A percentile compares a stretch with the other conserved stretches of the same genome.
phyloP scores from a whole-genome alignment of 2,113 vertebrate genomes.

The Phycodurus eques region DNA sequence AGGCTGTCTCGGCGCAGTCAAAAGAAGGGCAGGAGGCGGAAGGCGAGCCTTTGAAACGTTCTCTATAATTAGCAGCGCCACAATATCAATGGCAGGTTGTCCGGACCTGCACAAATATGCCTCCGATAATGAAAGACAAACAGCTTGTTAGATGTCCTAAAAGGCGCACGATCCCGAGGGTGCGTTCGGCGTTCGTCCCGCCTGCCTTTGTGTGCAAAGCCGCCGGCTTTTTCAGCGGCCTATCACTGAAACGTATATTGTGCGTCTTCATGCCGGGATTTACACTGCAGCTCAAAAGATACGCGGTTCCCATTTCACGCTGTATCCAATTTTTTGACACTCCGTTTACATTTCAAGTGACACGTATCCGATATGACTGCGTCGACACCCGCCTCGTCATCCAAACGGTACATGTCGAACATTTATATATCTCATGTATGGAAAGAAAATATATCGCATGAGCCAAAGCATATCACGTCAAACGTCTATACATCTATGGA shows the following conservation, averaged over 20 bases:
- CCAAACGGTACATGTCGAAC: no score
- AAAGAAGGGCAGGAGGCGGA: conserved; percentile 27
- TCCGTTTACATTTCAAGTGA: no score
- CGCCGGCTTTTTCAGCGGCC: neutral
- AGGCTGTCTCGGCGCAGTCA: conserved; percentile 5
- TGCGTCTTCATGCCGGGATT: neutral
- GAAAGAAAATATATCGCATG: no score
- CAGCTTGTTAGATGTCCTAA: neutral
- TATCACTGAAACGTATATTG: neutral
- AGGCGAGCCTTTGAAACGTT: conserved; percentile 58
- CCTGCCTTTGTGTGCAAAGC: conserved; percentile 4
- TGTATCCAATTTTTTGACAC: neutral
- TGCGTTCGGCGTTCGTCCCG: neutral
- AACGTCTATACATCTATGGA: no score
- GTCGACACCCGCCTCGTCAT: no score
- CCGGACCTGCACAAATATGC: conserved; percentile 60
- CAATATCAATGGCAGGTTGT: conserved; percentile 60
- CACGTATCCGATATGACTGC: no score
- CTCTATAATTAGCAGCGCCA: conserved; percentile 69
- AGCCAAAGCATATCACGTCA: no score
- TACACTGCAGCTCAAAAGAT: neutral
- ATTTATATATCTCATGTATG: no score
- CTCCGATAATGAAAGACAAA: conserved; percentile 47
- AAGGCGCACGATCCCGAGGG: neutral
- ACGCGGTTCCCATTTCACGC: neutral